These are phyloP conservation scores for Rhynchonycteris naso DNA, from an alignment of 2,797 vertebrate species.

Conservation along the genomic window DNA sequence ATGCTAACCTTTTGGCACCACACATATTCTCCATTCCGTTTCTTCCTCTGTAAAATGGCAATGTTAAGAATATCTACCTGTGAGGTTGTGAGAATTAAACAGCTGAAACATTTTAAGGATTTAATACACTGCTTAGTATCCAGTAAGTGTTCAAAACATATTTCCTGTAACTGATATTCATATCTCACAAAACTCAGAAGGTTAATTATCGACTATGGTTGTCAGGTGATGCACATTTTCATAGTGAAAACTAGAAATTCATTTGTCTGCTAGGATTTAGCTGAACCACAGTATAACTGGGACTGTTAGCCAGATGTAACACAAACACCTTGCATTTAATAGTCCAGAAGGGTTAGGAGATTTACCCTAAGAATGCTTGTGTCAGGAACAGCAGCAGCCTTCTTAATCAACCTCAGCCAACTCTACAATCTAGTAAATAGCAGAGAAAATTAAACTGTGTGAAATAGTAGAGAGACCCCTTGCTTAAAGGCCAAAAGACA, in stretches of 20 bases:
- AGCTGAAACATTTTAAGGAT: not conserved
- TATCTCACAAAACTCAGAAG: not conserved
- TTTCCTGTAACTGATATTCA: not conserved
- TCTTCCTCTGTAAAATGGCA: not conserved
- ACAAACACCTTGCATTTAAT: not conserved
- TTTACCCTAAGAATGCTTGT: not conserved
- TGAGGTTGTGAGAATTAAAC: not conserved
- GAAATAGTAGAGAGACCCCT: not conserved
- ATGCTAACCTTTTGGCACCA: not conserved
- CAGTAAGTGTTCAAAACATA: not conserved
- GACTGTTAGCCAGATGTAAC: not conserved
- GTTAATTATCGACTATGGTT: not conserved
- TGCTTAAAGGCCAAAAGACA: not conserved
- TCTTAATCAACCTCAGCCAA: not conserved
- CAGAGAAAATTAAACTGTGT: not conserved
- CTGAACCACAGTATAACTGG: not conserved
- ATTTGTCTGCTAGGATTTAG: not conserved
- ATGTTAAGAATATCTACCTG: not conserved
- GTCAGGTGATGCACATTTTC: slow-evolving; percentile 11
- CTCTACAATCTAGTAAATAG: not conserved
- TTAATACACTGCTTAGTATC: not conserved
- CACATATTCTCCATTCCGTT: not conserved
- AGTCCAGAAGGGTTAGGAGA: not conserved
- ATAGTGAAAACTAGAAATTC: not conserved
- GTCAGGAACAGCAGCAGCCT: not conserved